Conservation (phyloP, 2,113 vertebrate species). For the Tichodroma muraria region DNA sequence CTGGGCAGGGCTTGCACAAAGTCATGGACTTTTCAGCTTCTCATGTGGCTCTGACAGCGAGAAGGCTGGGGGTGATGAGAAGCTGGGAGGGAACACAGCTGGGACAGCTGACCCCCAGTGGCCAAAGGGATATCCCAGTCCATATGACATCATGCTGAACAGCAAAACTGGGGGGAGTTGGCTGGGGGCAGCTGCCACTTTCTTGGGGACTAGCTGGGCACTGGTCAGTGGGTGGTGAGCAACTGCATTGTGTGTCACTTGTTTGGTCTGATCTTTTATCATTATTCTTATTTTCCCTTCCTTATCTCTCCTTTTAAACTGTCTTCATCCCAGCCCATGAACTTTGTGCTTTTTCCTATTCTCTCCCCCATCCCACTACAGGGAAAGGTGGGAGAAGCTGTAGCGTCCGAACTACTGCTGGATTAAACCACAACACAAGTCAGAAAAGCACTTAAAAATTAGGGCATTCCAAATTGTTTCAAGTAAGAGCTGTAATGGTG, state of each 20-base stretch:
- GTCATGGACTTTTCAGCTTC: not conserved
- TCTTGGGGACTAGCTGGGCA: not conserved
- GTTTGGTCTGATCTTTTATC: not conserved
- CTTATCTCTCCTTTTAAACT: not conserved
- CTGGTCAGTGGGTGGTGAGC: not conserved
- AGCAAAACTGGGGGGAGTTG: not conserved
- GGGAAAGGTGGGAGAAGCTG: not conserved
- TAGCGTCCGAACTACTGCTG: not conserved
- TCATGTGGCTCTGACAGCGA: not conserved
- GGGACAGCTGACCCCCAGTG: not conserved
- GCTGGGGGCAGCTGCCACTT: not conserved
- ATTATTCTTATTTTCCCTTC: not conserved
- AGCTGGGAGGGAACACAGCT: not conserved
- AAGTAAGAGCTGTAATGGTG: not conserved
- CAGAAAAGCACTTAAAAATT: not conserved
- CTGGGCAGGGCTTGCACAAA: not conserved
- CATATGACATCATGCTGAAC: not conserved
- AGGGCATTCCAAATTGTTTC: not conserved
- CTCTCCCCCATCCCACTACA: not conserved
- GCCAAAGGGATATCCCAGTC: not conserved
- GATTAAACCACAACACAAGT: not conserved
- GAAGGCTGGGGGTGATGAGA: not conserved
- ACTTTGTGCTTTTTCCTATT: not conserved
- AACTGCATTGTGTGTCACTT: too few relatives aligned
- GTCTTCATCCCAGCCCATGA: not conserved